Evolutionary conservation across 2,797 vertebrate species (phyloP), one percentile per base, ranked within the genome.

Genomic region (Centroberyx gerrardi): DNA sequence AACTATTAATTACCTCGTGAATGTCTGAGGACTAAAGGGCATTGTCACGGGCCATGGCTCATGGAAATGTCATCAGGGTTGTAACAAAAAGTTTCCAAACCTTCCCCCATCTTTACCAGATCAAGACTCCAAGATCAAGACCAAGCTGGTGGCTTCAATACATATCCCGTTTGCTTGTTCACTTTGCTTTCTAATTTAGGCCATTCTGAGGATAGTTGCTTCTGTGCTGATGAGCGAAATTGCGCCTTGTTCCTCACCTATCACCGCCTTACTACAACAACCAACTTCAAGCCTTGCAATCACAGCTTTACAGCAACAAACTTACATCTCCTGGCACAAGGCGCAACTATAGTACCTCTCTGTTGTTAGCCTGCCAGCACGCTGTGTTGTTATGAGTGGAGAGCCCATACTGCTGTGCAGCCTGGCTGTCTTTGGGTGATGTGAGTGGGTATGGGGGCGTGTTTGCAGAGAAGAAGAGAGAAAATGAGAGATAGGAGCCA

Each of bases 1-100:
- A 92, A 75, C 90, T 90, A 83, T 89, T 94, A 93, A 94, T 93
- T 91, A 88, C 87, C 90, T 87, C 76, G 83, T 86, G 82, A 89
- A 90, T 90, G 82, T 91, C 82, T 82, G 60, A 90, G 81, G 84
- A 92, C 83, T 84, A 83, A 77, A 82, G 78, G 71, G 69, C 82
- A 86, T 84, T 83, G 78, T 83, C 87, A 89, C 55, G 84, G 87
- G 80, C 78, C 76, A 70, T 33, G 60, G 84, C 77, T 80, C 67
- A 49, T 49, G 59, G 58, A 89, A 89, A 88, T 89, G 85, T 89
- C 88, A 84, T 80, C 68, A 68, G 52, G 59, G 68, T 89, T 89
- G 65, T 10, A 38, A 44, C 15, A 62, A 68, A 86, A 82, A 66
- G 61, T 9, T 44, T 69, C 59, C 62, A 72, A 67, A 85, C 36